Evolutionary conservation across 1,140 invertebrate genomes (phyloP).

Genomic region (Calliphora vicina): DNA sequence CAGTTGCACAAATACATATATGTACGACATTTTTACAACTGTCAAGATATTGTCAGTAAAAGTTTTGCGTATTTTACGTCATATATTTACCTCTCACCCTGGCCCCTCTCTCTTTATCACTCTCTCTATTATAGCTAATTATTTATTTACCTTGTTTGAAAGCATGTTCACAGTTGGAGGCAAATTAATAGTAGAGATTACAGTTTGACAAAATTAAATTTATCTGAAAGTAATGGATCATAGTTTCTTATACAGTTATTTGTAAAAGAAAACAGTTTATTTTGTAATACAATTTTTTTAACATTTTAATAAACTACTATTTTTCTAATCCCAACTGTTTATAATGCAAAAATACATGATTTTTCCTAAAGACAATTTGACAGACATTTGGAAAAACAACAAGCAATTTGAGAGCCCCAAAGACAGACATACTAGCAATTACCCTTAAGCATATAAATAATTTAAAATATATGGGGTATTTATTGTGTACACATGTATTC

Average conservation of each 20-base stretch:
- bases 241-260: too few relatives aligned
- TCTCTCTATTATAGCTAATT: neutral
- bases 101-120: neutral
- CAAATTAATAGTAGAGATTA: neutral
- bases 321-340: neutral
- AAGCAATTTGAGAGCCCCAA: neutral
- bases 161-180: neutral
- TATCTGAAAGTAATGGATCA: too few relatives aligned
- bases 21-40: conserved; percentile 10
- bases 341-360: too few relatives aligned
- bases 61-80: neutral
- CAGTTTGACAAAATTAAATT: neutral
- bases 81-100: neutral
- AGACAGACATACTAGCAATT: neutral
- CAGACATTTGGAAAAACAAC: neutral
- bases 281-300: too few relatives aligned
- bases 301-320: neutral
- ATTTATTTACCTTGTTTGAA: neutral
- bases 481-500: neutral
- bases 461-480: neutral
- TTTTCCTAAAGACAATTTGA: neutral
- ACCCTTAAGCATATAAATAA: neutral
- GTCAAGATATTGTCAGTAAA: neutral
- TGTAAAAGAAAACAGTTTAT: too few relatives aligned
- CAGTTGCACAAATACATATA: neutral